Conservation (phyloP, 2,888 invertebrate genomes). For the Drosophila infuscata region DNA sequence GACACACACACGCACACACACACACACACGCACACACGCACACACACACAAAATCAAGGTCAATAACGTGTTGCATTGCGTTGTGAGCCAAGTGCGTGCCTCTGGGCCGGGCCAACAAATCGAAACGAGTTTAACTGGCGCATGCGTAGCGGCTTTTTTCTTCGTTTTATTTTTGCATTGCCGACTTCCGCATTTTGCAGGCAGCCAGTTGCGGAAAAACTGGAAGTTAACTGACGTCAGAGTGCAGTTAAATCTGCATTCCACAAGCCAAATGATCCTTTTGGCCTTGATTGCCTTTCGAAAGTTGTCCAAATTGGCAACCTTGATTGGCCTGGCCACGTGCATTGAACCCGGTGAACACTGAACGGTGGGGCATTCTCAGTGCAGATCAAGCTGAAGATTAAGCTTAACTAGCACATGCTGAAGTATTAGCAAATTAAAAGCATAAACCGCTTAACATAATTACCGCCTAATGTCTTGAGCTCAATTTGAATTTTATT, state of each 20-base stretch:
- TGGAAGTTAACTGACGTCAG: constrained; percentile 36
- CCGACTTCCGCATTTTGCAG: constrained; percentile 68
- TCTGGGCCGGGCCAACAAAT: constrained; percentile 37
- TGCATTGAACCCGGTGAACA: constrained; percentile 56
- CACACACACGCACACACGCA: background rate
- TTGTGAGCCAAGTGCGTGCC: constrained; percentile 41
- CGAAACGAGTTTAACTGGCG: constrained; percentile 59
- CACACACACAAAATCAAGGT: constrained; percentile 70
- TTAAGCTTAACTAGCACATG: constrained; percentile 17
- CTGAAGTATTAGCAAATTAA: constrained; percentile 6
- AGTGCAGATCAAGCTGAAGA: constrained; percentile 30
- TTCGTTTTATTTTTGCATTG: constrained; percentile 16
- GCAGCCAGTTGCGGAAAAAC: constrained; percentile 35
- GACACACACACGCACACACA: constrained; percentile 10
- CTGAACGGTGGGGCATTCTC: constrained; percentile 13
- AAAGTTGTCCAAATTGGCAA: constrained; percentile 72
- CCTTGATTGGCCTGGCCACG: constrained; percentile 54
- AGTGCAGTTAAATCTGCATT: constrained; percentile 25
- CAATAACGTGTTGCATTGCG: constrained; percentile 55
- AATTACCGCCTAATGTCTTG: constrained; percentile 31
- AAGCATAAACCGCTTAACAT: constrained; percentile 8
- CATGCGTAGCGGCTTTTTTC: constrained; percentile 76
- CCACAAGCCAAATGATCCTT: constrained; percentile 31
- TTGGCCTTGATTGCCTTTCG: constrained; percentile 66
- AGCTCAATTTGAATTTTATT: constrained; percentile 19